A percentile compares a stretch with the other conserved stretches of the same genome.
Evolutionary conservation across 2,113 vertebrate genomes (phyloP).

Genomic region (Struthidea cinerea): DNA sequence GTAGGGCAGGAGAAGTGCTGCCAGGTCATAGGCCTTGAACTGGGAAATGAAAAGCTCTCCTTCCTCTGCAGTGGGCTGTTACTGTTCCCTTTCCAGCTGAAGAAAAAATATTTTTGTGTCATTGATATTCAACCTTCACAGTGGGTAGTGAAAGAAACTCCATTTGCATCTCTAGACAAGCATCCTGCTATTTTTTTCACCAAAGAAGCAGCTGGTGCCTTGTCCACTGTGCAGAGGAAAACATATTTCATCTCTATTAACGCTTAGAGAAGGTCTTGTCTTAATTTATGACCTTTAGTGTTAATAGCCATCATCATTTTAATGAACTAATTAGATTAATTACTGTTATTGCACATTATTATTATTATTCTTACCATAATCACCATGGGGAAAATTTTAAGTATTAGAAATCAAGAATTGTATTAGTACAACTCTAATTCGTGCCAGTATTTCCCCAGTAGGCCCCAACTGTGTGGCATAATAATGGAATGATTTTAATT

Average conservation of each 20-base stretch:
- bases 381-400: constrained; percentile 9
- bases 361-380: constrained; percentile 28
- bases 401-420: background rate
- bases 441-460: background rate
- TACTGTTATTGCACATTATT: constrained; percentile 39
- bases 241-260: constrained; percentile 50
- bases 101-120: background rate
- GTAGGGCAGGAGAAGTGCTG: background rate
- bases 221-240: constrained; percentile 46
- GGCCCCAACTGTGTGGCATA: background rate
- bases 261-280: constrained; percentile 47
- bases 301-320: constrained; percentile 43
- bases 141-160: constrained; percentile 9
- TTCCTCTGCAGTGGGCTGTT: background rate
- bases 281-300: constrained; percentile 56
- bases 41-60: background rate
- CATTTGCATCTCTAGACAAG: constrained; percentile 45
- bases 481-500: background rate
- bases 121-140: background rate
- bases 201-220: constrained; percentile 41
- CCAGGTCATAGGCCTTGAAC: background rate
- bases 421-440: background rate
- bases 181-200: constrained; percentile 27
- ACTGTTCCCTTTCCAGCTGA: background rate
- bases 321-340: constrained; percentile 62